Evolutionary conservation across 2,797 vertebrate genomes (phyloP), one percentile per base, ranked within the genome.

Genomic region (Capromys pilorides): DNA sequence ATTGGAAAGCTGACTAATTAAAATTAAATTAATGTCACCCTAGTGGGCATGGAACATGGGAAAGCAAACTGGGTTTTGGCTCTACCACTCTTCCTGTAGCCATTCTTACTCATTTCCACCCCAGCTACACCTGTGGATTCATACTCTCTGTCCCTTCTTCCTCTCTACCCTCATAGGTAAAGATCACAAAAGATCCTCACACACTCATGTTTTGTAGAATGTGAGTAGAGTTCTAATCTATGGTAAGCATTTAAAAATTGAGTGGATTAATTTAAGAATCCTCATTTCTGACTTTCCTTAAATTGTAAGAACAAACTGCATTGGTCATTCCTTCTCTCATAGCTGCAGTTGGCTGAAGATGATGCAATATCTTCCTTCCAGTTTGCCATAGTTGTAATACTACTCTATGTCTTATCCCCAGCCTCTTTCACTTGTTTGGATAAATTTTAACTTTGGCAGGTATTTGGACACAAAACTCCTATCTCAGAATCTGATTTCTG

Each of bases 271-370:
- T 19, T 75, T 78, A 84, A 89, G 86, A 89, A 90, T 39, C 14
- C 39, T 28, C 61, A 78, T 84, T 88, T 71, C n/a, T 82, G 0
- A 54, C 26, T 81, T 94, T 93, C 79, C 73, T 88, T 73, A 81
- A 93, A 64, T 49, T 13, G 1, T 41, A 62, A 57, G 22, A 24
- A 86, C 36, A 54, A 88, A 78, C 0, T 26, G 41, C 45, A 54
- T 1, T 62, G 51, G 18, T 39, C 6, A 13, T 79, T n/a, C 66
- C 51, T 87, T 54, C 41, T 5, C 2, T 61, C 12, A 7, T 36
- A 36, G 59, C 28, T 80, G 33, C 16, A 59, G 2, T 22, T 2
- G 24, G 19, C 21, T 24, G 41, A 83, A 86, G 21, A 22, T 24
- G n/a, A 85, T 1, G 36, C 26, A 24, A 19, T 14, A 31, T 62